These are phyloP conservation scores for Enteromius viviparus DNA, from an alignment of 2,797 vertebrate genomes.

Conservation along the genomic window DNA sequence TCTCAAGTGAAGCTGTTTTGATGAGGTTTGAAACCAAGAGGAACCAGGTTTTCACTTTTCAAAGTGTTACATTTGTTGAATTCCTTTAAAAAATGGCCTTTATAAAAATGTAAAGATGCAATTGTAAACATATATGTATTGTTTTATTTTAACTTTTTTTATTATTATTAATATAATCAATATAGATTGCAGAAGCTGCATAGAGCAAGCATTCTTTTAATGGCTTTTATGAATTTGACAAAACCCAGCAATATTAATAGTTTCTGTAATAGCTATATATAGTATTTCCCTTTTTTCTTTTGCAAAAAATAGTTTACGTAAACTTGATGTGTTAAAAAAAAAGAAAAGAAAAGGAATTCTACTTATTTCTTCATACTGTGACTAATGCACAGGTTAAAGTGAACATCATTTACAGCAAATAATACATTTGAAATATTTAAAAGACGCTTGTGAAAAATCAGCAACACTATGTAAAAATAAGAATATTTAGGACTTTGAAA, in stretches of 20 bases:
- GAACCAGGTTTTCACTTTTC: not conserved
- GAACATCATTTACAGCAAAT: not conserved
- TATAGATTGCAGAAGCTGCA: not conserved
- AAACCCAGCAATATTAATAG: not conserved
- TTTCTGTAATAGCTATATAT: not conserved
- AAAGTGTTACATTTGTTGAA: not conserved
- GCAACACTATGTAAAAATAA: not conserved
- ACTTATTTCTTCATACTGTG: not conserved
- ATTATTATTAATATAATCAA: not conserved
- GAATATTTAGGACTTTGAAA: conserved; percentile 7
- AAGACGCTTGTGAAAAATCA: not conserved
- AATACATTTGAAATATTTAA: not conserved
- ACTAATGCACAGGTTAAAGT: not conserved
- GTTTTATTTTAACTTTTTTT: no score
- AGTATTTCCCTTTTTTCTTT: not conserved
- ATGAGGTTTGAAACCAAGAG: conserved; percentile 3
- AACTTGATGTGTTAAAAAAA: not conserved
- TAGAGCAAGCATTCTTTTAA: not conserved
- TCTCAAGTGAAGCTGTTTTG: conserved; percentile 35
- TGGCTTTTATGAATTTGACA: not conserved
- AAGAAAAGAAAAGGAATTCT: not conserved
- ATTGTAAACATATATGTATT: not conserved
- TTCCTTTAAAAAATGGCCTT: not conserved
- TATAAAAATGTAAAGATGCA: not conserved
- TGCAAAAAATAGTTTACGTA: no score